Conservation (phyloP, 2,113 vertebrate species). For the Hydrochoerus hydrochaeris region DNA sequence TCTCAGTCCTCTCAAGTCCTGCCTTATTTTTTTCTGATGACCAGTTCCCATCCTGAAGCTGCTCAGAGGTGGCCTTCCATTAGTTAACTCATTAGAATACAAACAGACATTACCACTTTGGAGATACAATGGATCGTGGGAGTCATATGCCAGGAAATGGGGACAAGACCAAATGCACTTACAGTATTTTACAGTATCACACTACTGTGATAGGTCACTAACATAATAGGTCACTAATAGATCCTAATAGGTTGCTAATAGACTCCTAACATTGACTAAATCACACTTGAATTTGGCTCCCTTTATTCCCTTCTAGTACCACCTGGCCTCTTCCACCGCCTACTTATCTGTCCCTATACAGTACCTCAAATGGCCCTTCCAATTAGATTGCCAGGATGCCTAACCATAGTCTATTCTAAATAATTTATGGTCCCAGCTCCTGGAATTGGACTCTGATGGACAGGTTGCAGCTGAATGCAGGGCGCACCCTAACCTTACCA, state of each 20-base stretch:
- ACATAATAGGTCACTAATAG: neutral
- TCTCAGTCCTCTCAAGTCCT: neutral
- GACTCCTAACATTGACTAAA: neutral
- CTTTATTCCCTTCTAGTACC: neutral
- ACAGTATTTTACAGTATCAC: neutral
- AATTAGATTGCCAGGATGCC: neutral
- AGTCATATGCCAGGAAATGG: neutral
- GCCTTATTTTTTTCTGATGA: neutral
- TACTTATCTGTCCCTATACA: neutral
- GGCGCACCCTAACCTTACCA: slow-evolving; percentile 18
- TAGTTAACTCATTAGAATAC: neutral
- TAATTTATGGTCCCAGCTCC: slow-evolving; percentile 45
- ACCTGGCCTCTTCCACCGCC: neutral
- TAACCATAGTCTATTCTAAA: slow-evolving; percentile 18
- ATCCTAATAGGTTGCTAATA: no score
- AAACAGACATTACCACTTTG: neutral
- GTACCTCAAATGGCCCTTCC: slow-evolving; percentile 17
- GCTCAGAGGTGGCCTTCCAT: neutral
- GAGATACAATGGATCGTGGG: neutral
- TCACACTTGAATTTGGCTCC: neutral
- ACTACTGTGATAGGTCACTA: neutral
- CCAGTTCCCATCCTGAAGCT: neutral
- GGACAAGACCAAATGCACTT: neutral
- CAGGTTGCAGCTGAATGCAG: neutral
- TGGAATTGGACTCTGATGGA: slow-evolving; percentile 24